Conservation (phyloP, 2,888 invertebrate species). For the Cancer borealis region DNA sequence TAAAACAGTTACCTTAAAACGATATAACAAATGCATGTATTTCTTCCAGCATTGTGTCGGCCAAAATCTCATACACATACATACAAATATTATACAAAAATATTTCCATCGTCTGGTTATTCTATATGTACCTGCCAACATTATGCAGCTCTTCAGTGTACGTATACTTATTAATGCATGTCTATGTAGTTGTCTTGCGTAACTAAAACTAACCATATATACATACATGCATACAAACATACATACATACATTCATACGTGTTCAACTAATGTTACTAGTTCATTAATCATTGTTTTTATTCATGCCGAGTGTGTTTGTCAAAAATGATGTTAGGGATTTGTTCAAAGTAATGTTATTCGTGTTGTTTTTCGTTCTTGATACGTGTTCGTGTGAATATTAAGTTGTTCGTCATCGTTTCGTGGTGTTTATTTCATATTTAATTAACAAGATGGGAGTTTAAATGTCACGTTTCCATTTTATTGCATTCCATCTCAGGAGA, state of each 20-base stretch:
- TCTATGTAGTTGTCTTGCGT: neutral
- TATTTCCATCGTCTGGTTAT: neutral
- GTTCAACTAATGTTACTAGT: too few relatives aligned
- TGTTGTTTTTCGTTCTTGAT: too few relatives aligned
- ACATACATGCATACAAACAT: constrained; percentile 23
- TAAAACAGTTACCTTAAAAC: neutral
- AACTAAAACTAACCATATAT: constrained; percentile 13
- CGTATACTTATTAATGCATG: neutral
- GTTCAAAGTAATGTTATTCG: too few relatives aligned
- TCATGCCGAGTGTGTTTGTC: too few relatives aligned
- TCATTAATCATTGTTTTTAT: too few relatives aligned
- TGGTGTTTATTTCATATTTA: too few relatives aligned
- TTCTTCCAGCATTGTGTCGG: neutral
- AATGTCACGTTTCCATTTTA: too few relatives aligned
- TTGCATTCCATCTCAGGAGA: too few relatives aligned
- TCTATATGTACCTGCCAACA: neutral
- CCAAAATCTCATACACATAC: neutral
- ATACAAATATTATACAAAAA: neutral
- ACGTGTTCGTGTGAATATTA: too few relatives aligned
- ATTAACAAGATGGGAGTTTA: too few relatives aligned
- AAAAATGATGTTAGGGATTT: too few relatives aligned
- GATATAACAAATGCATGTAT: neutral
- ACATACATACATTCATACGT: constrained; percentile 8
- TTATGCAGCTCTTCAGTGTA: neutral
- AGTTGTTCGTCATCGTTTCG: too few relatives aligned